phyloP scores from a whole-genome alignment of 2,113 vertebrate genomes.

The Sarotherodon lohbergeri region DNA sequence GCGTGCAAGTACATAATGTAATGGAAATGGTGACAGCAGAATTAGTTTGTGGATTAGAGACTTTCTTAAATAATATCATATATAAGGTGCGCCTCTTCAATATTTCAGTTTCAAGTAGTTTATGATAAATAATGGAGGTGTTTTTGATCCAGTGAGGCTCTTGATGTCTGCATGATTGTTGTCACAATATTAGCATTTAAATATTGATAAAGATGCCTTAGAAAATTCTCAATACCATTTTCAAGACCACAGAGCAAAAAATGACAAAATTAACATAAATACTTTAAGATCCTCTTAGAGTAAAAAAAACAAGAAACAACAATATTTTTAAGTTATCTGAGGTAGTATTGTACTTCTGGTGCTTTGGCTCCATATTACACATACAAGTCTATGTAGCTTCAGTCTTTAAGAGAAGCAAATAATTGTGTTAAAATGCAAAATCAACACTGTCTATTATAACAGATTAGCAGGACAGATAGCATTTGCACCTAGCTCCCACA shows the following conservation, averaged over 20 bases:
- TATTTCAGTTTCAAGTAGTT: neutral
- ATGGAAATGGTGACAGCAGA: neutral
- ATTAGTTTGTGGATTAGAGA: neutral
- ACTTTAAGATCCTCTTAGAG: neutral
- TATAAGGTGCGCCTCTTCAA: neutral
- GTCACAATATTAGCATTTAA: neutral
- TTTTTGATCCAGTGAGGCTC: neutral
- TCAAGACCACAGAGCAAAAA: neutral
- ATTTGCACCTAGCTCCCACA: neutral
- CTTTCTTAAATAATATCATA: neutral
- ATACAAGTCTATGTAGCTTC: neutral
- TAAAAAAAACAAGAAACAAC: neutral
- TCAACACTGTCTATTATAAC: neutral
- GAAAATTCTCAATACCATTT: neutral
- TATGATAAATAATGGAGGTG: neutral
- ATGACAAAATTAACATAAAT: neutral
- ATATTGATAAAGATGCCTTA: neutral
- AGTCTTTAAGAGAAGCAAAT: neutral
- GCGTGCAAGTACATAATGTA: neutral
- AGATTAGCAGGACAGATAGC: neutral
- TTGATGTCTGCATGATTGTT: neutral
- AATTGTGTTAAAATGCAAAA: neutral
- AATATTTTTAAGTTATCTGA: neutral
- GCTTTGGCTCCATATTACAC: neutral
- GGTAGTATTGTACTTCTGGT: neutral